These are phyloP conservation scores for Lymantria monacha DNA, from an alignment of 2,888 invertebrate genomes.

Conservation along the genomic window DNA sequence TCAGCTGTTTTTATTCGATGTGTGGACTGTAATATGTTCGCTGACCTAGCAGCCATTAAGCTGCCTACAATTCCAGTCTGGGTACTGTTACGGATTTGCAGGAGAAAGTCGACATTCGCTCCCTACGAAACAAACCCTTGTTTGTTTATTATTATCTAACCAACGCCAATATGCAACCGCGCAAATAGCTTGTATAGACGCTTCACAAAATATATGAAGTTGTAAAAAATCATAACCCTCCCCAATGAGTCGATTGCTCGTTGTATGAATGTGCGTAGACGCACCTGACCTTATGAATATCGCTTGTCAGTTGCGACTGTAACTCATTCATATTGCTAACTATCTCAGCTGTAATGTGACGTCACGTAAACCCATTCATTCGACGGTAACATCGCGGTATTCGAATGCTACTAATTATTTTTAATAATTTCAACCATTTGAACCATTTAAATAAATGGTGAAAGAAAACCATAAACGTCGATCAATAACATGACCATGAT, in stretches of 20 bases:
- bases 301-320: too few relatives aligned
- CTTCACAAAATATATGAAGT: slow-evolving; percentile 12
- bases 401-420: slow-evolving; percentile 3
- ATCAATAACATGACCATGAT: slow-evolving; percentile 31
- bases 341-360: too few relatives aligned
- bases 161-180: slow-evolving; percentile 16
- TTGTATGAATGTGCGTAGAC: too few relatives aligned
- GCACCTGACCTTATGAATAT: too few relatives aligned
- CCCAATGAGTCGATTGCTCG: too few relatives aligned
- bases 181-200: slow-evolving; percentile 3
- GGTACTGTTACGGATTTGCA: background rate
- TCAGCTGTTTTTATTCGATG: too few relatives aligned
- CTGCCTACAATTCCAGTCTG: background rate
- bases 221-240: background rate
- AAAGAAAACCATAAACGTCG: slow-evolving; percentile 25
- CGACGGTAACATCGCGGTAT: slow-evolving; percentile 1
- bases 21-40: background rate
- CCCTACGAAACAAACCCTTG: background rate
- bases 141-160: background rate
- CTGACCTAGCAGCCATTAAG: background rate
- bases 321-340: too few relatives aligned
- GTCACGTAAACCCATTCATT: too few relatives aligned
- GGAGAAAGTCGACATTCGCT: background rate
- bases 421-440: slow-evolving; percentile 14
- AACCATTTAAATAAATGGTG: slow-evolving; percentile 22